Base-by-base conservation (phyloP, 2,797 vertebrate species). In the Cossypha dichroa region DNA sequence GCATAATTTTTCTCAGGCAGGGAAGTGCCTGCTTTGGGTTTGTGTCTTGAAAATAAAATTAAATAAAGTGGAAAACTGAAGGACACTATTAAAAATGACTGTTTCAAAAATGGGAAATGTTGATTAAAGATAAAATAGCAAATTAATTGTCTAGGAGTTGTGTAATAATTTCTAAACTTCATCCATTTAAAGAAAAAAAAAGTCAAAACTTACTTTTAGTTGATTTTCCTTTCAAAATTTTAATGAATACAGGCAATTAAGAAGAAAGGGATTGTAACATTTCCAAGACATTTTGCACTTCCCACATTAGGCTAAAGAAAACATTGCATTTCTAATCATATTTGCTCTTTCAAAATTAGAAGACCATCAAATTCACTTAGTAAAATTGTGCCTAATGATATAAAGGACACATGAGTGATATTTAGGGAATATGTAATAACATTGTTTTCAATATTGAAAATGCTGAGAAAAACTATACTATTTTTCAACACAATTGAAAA, bases 41-140 rank as follows among this genome's bases (percentile, higher is more conserved):
- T 63, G 34, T 40, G 41, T 54, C 62, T 96, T 93, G 85, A 90
- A 96, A 96, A 94, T 83, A 88, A 96, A 96, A 78, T 91, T 20
- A 41, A 92, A 72, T 90, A 93, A 96, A 97, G 51, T 75, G 48
- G 87, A 95, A 94, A 97, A 77, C 62, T 90, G 36, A 41, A 91
- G 88, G 74, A 38, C 21, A 52, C 13, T 93, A 90, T 93, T 90
- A 95, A 88, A 88, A 97, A 94, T 76, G 83, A 97, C 94, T 73
- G 66, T 13, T 87, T 63, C 2, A 87, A 46, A 82, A 95, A 93
- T 59, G 10, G 79, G 25, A 96, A 96, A 95, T 94, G n/a, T 94
- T 97, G 90, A 93, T 96, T 97, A 94, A 95, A 90, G 86, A 97
- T 94, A 91, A 97, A 97, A 90, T 46, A 90, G 52, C 52, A 93